These are phyloP conservation scores for Arenicola marina DNA, from an alignment of 2,888 invertebrate species.

Conservation along the genomic window DNA sequence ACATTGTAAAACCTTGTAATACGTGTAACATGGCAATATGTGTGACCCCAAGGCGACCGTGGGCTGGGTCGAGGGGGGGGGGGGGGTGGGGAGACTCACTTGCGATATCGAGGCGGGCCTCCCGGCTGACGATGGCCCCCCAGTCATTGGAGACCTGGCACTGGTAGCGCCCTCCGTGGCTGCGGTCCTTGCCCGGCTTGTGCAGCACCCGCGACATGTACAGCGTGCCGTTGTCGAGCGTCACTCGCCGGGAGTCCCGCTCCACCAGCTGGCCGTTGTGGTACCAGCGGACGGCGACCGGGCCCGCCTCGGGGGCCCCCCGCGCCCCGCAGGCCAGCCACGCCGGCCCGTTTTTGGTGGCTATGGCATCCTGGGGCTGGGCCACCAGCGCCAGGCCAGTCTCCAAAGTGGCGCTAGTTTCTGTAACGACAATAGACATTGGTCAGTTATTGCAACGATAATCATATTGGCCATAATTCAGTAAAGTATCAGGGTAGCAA, in stretches of 20 bases:
- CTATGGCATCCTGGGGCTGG: neutral
- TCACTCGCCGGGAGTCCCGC: neutral
- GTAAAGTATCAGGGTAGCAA: too few species aligned
- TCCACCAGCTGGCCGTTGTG: slow-evolving; percentile 2
- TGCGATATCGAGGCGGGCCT: neutral
- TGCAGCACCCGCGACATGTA: neutral
- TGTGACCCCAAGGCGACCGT: too few species aligned
- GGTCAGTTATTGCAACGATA: too few species aligned
- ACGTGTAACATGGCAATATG: too few species aligned
- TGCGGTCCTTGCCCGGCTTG: neutral
- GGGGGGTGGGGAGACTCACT: too few species aligned
- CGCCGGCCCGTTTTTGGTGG: neutral
- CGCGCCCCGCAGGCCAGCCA: neutral
- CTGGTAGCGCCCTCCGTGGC: neutral
- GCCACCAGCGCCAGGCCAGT: neutral
- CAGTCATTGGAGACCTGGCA: neutral
- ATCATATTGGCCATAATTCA: too few species aligned
- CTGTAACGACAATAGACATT: too few species aligned
- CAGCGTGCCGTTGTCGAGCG: neutral
- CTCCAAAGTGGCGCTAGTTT: too few species aligned
- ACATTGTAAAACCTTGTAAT: too few species aligned
- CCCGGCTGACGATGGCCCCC: neutral
- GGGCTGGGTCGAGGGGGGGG: too few species aligned
- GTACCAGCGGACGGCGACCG: neutral
- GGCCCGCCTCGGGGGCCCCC: neutral